Percentiles rank a stretch among this genome's conserved stretches.
phyloP scores from a whole-genome alignment of 2,888 invertebrate genomes.

The Nebria salina region DNA sequence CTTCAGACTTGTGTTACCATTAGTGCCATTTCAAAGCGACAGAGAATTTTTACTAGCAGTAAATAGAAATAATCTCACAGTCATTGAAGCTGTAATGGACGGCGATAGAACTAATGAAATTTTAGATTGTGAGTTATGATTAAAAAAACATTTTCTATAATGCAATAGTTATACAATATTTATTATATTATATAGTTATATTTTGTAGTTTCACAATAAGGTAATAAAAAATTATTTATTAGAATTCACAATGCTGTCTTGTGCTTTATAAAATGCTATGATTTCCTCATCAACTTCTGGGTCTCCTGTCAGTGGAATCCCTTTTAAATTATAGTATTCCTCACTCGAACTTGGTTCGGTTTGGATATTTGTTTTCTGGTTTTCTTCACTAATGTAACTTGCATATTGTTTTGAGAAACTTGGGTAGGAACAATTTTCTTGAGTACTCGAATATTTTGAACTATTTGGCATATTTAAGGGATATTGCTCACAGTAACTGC shows the following conservation, averaged over 20 bases:
- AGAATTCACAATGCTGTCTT: background rate
- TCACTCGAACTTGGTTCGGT: background rate
- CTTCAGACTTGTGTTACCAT: slow-evolving; percentile 57
- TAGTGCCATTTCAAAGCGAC: slow-evolving; percentile 48
- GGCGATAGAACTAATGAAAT: slow-evolving; percentile 59
- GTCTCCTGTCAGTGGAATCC: slow-evolving; percentile 64
- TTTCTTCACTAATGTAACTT: background rate
- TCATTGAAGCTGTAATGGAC: slow-evolving; percentile 62
- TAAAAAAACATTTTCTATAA: slow-evolving; percentile 15
- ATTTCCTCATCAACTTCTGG: slow-evolving; percentile 65
- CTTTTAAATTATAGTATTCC: slow-evolving; percentile 53
- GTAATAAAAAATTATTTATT: slow-evolving; percentile 48
- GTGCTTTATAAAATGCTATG: slow-evolving; percentile 61
- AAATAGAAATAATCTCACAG: slow-evolving; percentile 57
- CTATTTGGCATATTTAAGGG: background rate
- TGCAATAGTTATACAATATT: slow-evolving; percentile 28
- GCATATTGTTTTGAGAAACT: background rate
- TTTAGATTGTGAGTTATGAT: slow-evolving; percentile 54
- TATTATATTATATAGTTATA: slow-evolving; percentile 23
- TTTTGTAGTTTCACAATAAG: slow-evolving; percentile 3
- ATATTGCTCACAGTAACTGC: background rate
- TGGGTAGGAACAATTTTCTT: background rate
- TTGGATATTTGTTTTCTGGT: background rate
- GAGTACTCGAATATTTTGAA: background rate
- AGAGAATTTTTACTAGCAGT: slow-evolving; percentile 59